Conservation (phyloP, 2,888 invertebrate species). For the Ectobius pallidus region DNA sequence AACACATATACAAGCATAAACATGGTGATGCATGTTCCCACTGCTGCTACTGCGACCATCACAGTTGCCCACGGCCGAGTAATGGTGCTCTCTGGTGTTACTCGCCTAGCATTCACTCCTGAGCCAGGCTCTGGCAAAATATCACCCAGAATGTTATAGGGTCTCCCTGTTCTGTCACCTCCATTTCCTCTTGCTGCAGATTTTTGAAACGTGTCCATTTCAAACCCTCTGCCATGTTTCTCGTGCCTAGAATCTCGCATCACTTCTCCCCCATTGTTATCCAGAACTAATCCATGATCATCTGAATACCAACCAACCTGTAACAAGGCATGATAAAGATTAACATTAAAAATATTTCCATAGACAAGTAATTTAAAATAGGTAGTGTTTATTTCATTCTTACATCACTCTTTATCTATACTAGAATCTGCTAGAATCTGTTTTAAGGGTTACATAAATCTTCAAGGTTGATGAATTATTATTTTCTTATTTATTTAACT, state of each 20-base stretch:
- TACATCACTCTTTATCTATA: too few species aligned
- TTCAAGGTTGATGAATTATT: too few species aligned
- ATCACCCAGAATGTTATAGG: too few species aligned
- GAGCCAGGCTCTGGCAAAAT: conserved; percentile 2
- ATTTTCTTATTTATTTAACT: too few species aligned
- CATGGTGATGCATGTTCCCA: conserved; percentile 50
- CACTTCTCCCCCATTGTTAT: conserved; percentile 36
- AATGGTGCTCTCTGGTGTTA: conserved; percentile 47
- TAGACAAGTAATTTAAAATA: too few species aligned
- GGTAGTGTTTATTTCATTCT: too few species aligned
- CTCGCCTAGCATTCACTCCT: conserved; percentile 35
- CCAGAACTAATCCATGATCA: conserved; percentile 49
- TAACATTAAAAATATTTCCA: too few species aligned
- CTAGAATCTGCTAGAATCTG: too few species aligned
- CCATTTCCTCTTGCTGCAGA: background rate
- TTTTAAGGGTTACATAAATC: too few species aligned
- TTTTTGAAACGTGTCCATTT: conserved; percentile 5
- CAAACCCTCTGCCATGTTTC: conserved; percentile 8
- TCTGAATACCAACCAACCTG: conserved; percentile 51
- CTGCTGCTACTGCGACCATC: conserved; percentile 49
- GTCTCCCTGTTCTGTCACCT: too few species aligned
- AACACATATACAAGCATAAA: conserved; percentile 52
- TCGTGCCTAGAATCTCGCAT: background rate
- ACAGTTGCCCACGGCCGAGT: conserved; percentile 50
- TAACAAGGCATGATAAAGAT: conserved; percentile 28